Conservation (phyloP, 1,140 invertebrate genomes). For the Halyomorpha halys region DNA sequence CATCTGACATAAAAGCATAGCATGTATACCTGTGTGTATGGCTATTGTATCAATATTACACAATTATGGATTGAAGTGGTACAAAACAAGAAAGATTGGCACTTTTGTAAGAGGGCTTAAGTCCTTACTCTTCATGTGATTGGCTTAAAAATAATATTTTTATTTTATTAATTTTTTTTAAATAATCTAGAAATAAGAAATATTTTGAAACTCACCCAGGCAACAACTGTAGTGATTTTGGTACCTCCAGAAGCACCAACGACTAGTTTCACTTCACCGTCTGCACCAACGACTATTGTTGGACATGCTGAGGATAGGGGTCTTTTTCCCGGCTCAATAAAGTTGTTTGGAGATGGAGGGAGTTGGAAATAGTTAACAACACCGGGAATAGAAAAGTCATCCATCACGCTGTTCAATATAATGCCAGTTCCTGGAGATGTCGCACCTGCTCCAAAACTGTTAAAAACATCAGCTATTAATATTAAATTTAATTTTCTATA, state of each 20-base stretch:
- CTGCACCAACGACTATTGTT: slow-evolving; percentile 56
- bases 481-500: no score
- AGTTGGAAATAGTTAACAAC: slow-evolving; percentile 67
- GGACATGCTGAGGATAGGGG: slow-evolving; percentile 88
- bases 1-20: no score
- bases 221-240: slow-evolving; percentile 73
- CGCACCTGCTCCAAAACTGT: slow-evolving; percentile 62
- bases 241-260: slow-evolving; percentile 81
- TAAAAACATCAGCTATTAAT: not conserved
- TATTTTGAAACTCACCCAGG: slow-evolving; percentile 46
- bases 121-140: no score
- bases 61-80: no score
- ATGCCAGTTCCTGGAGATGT: slow-evolving; percentile 70
- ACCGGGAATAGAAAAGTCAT: slow-evolving; percentile 81
- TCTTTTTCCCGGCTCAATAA: slow-evolving; percentile 62
- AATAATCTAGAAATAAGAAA: no score
- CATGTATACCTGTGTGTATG: no score
- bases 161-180: no score
- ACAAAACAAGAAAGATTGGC: no score
- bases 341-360: slow-evolving; percentile 71
- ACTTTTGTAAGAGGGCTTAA: no score
- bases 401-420: slow-evolving; percentile 90
- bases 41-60: no score
- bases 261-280: slow-evolving; percentile 54
- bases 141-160: no score